phyloP scores from a whole-genome alignment of 2,888 invertebrate genomes.

The Andrena bucephala region DNA sequence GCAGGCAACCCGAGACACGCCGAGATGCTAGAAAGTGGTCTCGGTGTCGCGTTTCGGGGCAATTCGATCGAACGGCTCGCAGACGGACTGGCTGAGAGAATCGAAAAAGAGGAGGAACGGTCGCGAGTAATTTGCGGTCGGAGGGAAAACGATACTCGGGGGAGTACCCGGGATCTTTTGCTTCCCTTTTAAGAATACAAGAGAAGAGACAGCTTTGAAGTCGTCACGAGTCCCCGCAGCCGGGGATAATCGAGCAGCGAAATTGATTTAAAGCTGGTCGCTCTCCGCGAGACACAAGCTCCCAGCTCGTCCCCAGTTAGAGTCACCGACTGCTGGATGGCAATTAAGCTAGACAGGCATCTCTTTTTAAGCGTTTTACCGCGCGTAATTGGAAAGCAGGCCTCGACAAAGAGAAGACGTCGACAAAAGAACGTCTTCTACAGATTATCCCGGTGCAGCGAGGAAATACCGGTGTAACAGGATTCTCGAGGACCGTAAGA shows the following conservation, averaged over 20 bases:
- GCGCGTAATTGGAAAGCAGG: conserved; percentile 47
- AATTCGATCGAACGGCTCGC: conserved; percentile 59
- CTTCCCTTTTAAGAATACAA: background rate
- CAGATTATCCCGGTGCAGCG: conserved; percentile 60
- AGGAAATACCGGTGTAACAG: conserved; percentile 80
- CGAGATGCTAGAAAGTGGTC: conserved; percentile 70
- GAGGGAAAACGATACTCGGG: conserved; percentile 43
- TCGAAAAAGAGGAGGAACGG: conserved; percentile 26
- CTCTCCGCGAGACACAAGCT: background rate
- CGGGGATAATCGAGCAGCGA: background rate
- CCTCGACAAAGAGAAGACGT: conserved; percentile 36
- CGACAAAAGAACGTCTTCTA: conserved; percentile 57
- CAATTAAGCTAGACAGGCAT: conserved; percentile 21
- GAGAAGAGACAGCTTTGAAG: background rate
- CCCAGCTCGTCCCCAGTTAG: conserved; percentile 19
- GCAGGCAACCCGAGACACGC: conserved; percentile 63
- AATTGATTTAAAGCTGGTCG: background rate
- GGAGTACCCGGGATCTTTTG: background rate
- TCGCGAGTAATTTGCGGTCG: conserved; percentile 55
- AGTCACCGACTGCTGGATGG: conserved; percentile 4
- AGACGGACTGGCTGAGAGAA: conserved; percentile 19
- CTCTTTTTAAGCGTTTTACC: conserved; percentile 24
- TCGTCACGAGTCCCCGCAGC: background rate
- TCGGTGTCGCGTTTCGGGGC: conserved; percentile 68
- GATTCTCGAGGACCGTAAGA: conserved; percentile 79